Conservation (phyloP, 2,888 invertebrate species). For the Artemia sp. region DNA sequence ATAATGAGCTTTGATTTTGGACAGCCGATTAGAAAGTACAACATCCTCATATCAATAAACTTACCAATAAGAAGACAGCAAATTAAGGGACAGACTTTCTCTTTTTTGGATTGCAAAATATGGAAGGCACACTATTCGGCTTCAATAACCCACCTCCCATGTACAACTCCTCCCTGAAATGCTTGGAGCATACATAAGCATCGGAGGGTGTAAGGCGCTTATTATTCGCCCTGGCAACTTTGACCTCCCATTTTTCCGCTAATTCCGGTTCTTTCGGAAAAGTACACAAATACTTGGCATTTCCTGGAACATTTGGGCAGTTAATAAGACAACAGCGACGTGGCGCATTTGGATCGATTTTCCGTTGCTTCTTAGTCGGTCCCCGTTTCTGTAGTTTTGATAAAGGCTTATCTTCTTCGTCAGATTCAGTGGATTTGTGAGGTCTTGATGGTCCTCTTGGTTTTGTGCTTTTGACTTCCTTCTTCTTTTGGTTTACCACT, state of each 20-base stretch:
- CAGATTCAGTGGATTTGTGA: too few relatives aligned
- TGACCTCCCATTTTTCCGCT: background rate
- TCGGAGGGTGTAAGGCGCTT: constrained; percentile 1
- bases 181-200: constrained; percentile 5
- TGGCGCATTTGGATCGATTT: background rate
- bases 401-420: too few relatives aligned
- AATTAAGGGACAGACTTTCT: background rate
- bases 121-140: background rate
- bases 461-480: too few relatives aligned
- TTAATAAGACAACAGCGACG: background rate
- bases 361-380: too few relatives aligned
- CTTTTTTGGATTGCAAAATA: constrained; percentile 1
- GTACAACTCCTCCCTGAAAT: background rate
- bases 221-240: background rate
- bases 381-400: too few relatives aligned
- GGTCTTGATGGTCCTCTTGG: too few relatives aligned
- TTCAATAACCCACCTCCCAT: constrained; percentile 3
- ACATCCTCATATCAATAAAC: too few relatives aligned
- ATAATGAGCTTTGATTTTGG: too few relatives aligned
- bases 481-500: too few relatives aligned
- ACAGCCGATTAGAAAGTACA: too few relatives aligned
- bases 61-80: too few relatives aligned
- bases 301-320: background rate
- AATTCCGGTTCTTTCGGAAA: constrained; percentile 9
- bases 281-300: constrained; percentile 1